These are phyloP conservation scores for Datnioides undecimradiatus DNA, from an alignment of 2,113 vertebrate species.

Conservation along the genomic window DNA sequence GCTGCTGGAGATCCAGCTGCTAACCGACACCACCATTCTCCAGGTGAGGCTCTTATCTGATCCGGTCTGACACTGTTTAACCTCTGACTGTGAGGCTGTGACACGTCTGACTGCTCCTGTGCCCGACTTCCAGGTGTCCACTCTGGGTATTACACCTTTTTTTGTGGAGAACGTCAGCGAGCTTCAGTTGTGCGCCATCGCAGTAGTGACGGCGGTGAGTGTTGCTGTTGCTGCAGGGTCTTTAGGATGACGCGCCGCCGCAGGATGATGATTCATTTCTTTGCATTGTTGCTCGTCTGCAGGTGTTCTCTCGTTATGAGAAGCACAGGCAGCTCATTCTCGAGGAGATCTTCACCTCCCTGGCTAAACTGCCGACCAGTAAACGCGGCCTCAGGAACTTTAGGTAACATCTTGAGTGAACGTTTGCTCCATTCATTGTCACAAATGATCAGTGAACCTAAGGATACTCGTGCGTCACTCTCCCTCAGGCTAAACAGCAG, in stretches of 20 bases:
- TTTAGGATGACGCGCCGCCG: neutral
- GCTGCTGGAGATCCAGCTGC: slow-evolving; percentile 95
- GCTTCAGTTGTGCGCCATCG: slow-evolving; percentile 95
- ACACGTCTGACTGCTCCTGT: slow-evolving; percentile 14
- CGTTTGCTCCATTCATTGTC: neutral
- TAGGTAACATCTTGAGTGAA: slow-evolving; percentile 82
- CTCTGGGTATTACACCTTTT: slow-evolving; percentile 98
- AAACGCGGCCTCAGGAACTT: slow-evolving; percentile 98
- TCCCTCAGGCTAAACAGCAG: slow-evolving; percentile 91
- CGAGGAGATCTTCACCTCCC: slow-evolving; percentile 98
- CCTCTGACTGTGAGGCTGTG: neutral
- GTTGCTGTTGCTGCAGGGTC: neutral
- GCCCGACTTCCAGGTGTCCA: slow-evolving; percentile 88
- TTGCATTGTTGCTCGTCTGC: neutral
- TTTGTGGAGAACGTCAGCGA: slow-evolving; percentile 99
- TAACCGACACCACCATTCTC: slow-evolving; percentile 98
- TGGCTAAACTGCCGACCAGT: slow-evolving; percentile 94
- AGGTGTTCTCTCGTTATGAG: slow-evolving; percentile 93
- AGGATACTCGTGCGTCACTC: neutral
- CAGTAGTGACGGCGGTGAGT: slow-evolving; percentile 97
- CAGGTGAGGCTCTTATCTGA: slow-evolving; percentile 87
- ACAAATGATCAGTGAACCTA: slow-evolving; percentile 4
- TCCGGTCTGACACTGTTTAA: neutral
- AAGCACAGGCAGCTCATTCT: slow-evolving; percentile 98
- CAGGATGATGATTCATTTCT: neutral